A percentile compares a stretch with the other conserved stretches of the same genome.
These are phyloP conservation scores for Anagyrus pseudococci DNA, from an alignment of 2,888 invertebrate species.

Conservation along the genomic window DNA sequence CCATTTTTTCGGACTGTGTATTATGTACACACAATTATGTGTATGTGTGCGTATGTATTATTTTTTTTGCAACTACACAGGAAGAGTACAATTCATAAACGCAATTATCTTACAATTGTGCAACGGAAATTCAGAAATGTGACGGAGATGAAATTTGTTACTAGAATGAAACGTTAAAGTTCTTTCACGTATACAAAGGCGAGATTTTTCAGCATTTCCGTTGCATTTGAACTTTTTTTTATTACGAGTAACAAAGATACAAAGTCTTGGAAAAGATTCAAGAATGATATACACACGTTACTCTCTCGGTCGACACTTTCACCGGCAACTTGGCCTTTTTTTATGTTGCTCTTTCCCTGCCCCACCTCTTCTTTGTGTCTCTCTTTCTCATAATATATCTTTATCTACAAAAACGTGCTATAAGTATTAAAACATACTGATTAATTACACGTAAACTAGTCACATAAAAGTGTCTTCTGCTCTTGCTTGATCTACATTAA, in stretches of 20 bases:
- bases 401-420: slow-evolving; percentile 1
- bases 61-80: slow-evolving; percentile 36
- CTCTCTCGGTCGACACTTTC: slow-evolving; percentile 37
- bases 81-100: slow-evolving; percentile 34
- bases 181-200: not conserved
- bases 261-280: slow-evolving; percentile 31
- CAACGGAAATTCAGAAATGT: slow-evolving; percentile 31
- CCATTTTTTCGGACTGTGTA: slow-evolving; percentile 29
- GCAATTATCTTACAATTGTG: slow-evolving; percentile 30
- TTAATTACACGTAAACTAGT: not conserved
- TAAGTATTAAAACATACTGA: not conserved
- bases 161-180: not conserved
- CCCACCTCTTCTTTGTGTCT: too few relatives aligned
- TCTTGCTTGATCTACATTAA: too few relatives aligned
- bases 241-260: slow-evolving; percentile 33
- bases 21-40: slow-evolving; percentile 31
- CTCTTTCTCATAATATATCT: too few relatives aligned
- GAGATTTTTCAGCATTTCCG: slow-evolving; percentile 25
- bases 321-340: slow-evolving; percentile 22
- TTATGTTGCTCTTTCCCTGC: too few relatives aligned
- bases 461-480: too few relatives aligned
- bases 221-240: slow-evolving; percentile 37
- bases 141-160: not conserved
- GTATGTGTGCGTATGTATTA: slow-evolving; percentile 25
- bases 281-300: slow-evolving; percentile 34